Base-by-base conservation (phyloP, 2,888 invertebrate species). In the Adineta ricciae region DNA sequence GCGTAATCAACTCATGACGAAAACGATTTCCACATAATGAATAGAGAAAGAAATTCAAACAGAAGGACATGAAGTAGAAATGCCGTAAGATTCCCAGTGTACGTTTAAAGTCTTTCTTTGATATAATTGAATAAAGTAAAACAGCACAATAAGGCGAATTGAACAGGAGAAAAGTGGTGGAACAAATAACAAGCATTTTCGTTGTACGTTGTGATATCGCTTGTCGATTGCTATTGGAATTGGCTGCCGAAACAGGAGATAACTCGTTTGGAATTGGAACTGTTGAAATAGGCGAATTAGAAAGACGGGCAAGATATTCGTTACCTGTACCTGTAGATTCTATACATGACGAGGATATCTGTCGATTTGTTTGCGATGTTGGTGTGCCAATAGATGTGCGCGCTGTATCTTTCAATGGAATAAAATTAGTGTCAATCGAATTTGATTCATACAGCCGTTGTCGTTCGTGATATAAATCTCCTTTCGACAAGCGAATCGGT, bases 11-110 rank as follows among this genome's bases (percentile, higher is more conserved):
- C 41, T 78, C 78, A 24, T 78, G 41, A 11, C 78, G 78, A 78
- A 78, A 78, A 38, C 78, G 78, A 78, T 78, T 78, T 24, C 78
- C 78, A 41, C 78, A 78, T 78, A 78, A 41, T n/a, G 78, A 78
- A 78, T 78, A 78, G 4, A 78, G 78, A 41, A 78, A 78, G 41
- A 78, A 78, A 32, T 78, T 78, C n/a, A 78, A 41, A 78, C 78
- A 78, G 24, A 78, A 78, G 14, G 78, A 78, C 24, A 38, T 78
- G 14, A 78, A 78, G 41, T 78, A 78, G 41, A 78, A 78, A 78
- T 78, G 78, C 4, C 78, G 21, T n/a, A 78, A 78, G 14, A 78
- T 38, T n/a, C 11, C 41, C 7, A 78, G 11, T 41, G 78, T 41
- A n/a, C 21, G 5, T 41, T 24, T n/a, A 24, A 38, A 14, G 9